Evolutionary conservation across 1,140 invertebrate species (phyloP).

Genomic region (Pogonomyrmex barbatus): DNA sequence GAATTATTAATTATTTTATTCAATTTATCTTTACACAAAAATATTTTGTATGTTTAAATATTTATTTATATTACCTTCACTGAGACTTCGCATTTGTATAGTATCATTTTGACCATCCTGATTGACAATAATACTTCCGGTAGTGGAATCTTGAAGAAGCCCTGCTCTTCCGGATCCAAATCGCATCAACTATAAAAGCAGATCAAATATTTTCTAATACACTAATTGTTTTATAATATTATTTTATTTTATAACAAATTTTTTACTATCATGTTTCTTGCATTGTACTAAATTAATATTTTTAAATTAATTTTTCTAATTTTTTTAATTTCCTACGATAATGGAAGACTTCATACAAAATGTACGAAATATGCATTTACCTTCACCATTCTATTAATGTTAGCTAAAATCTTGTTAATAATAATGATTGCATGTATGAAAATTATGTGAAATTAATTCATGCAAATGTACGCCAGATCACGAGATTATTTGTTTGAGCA

Average conservation of each 20-base stretch:
- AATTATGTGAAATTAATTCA: slow-evolving; percentile 25
- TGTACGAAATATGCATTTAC: slow-evolving; percentile 27
- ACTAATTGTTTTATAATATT: not conserved
- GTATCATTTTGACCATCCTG: slow-evolving; percentile 86
- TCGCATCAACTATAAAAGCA: slow-evolving; percentile 80
- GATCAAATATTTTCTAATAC: slow-evolving; percentile 12
- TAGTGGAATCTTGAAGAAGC: slow-evolving; percentile 88
- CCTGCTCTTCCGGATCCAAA: slow-evolving; percentile 85
- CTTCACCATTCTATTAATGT: slow-evolving; percentile 57
- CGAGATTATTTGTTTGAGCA: not conserved
- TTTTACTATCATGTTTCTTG: not conserved
- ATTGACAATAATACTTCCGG: slow-evolving; percentile 89
- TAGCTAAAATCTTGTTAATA: slow-evolving; percentile 5
- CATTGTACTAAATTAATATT: slow-evolving; percentile 5
- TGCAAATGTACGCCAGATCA: not conserved
- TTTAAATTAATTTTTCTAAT: too few relatives aligned
- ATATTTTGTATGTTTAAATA: not conserved
- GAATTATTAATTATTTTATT: slow-evolving; percentile 39
- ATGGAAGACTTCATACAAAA: slow-evolving; percentile 55
- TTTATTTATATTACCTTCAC: slow-evolving; percentile 81
- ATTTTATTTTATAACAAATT: not conserved
- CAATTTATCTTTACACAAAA: not conserved
- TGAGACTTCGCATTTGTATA: slow-evolving; percentile 87
- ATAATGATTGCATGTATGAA: slow-evolving; percentile 3
- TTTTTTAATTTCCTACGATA: slow-evolving; percentile 5